phyloP scores from a whole-genome alignment of 2,888 invertebrate species.

The Aleiodes alternator region DNA sequence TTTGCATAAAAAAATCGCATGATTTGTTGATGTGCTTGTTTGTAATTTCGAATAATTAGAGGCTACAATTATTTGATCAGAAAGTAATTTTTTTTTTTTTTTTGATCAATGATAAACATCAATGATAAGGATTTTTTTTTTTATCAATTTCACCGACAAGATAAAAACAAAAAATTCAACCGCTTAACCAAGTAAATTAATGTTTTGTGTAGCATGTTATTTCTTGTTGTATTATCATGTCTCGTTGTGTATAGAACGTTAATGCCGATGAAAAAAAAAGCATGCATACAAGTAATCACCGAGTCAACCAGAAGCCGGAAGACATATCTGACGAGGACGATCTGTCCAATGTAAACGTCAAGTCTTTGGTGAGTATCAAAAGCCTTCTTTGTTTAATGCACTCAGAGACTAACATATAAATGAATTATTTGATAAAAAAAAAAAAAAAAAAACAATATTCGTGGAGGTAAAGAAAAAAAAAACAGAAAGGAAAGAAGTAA shows the following conservation, averaged over 20 bases:
- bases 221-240: conserved; percentile 62
- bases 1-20: background rate
- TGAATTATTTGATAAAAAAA: background rate
- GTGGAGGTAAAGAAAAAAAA: too few relatives aligned
- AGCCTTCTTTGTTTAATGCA: background rate
- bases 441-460: background rate
- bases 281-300: conserved; percentile 67
- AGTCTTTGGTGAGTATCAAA: conserved; percentile 79
- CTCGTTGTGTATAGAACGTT: conserved; percentile 68
- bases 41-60: too few relatives aligned
- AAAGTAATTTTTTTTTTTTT: too few relatives aligned
- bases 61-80: too few relatives aligned
- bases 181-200: background rate
- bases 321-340: conserved; percentile 76
- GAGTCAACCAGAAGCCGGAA: conserved; percentile 68
- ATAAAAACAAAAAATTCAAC: too few relatives aligned
- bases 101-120: too few relatives aligned
- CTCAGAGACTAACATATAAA: too few relatives aligned
- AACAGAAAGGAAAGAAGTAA: too few relatives aligned
- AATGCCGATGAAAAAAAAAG: conserved; percentile 68
- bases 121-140: too few relatives aligned
- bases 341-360: conserved; percentile 81
- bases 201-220: conserved; percentile 58
- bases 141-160: too few relatives aligned
- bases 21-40: too few relatives aligned